Evolutionary conservation across 2,113 vertebrate genomes (phyloP).

Genomic region (Gambusia holbrooki): DNA sequence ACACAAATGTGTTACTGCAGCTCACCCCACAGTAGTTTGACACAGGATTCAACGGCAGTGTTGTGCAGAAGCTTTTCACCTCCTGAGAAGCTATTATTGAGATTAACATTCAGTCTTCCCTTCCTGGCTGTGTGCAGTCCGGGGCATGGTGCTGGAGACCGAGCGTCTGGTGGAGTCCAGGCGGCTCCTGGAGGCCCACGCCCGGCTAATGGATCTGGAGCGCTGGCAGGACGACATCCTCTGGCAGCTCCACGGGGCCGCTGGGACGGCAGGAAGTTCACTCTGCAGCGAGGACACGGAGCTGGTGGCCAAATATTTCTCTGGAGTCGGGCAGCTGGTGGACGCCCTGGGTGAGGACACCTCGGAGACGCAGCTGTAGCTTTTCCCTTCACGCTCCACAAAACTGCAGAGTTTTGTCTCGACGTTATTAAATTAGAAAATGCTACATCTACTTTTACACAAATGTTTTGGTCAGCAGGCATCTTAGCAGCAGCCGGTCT

Average conservation of each 20-base stretch:
- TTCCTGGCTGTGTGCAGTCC: slow-evolving; percentile 78
- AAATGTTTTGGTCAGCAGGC: too few relatives aligned
- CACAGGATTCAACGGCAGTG: neutral
- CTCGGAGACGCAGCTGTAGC: neutral
- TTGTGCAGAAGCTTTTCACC: neutral
- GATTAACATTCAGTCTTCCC: neutral
- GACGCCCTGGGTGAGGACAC: slow-evolving; percentile 82
- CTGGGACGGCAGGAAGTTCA: slow-evolving; percentile 42
- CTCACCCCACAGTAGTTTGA: too few relatives aligned
- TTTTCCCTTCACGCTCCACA: neutral
- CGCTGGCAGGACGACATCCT: slow-evolving; percentile 87
- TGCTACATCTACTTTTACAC: neutral
- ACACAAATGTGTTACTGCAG: too few relatives aligned
- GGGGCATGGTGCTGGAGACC: slow-evolving; percentile 83
- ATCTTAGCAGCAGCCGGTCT: too few relatives aligned
- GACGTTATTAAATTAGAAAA: neutral
- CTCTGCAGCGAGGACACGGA: slow-evolving; percentile 72
- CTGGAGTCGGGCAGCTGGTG: slow-evolving; percentile 85
- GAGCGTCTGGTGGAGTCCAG: slow-evolving; percentile 85
- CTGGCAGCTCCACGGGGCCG: slow-evolving; percentile 77
- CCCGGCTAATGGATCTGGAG: slow-evolving; percentile 88
- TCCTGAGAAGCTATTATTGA: neutral
- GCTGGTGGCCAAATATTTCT: slow-evolving; percentile 84
- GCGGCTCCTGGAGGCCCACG: slow-evolving; percentile 89
- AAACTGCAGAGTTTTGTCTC: neutral